Evolutionary conservation across 2,888 invertebrate species (phyloP).

Genomic region (Macropis europaea): DNA sequence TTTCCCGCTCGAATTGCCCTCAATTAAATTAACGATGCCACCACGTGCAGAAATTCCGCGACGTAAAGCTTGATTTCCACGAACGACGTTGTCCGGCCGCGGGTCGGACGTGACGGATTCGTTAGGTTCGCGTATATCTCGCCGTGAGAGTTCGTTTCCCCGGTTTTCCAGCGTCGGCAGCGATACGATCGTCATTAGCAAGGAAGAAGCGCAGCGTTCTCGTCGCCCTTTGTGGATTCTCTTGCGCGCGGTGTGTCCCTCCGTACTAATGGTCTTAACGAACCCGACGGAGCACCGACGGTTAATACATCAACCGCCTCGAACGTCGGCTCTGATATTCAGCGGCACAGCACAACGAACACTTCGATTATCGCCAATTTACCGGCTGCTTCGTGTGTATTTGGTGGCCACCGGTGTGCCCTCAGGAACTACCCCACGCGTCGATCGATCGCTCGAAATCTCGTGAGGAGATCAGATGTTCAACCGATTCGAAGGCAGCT

Average conservation of each 20-base stretch:
- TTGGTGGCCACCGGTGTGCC: slow-evolving; percentile 40
- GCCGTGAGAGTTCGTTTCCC: too few species aligned
- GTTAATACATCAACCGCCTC: slow-evolving; percentile 49
- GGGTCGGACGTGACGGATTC: too few species aligned
- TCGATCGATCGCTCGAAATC: slow-evolving; percentile 28
- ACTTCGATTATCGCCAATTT: slow-evolving; percentile 56
- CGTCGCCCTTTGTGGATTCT: slow-evolving; percentile 55
- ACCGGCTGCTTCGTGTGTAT: slow-evolving; percentile 43
- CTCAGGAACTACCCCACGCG: slow-evolving; percentile 16
- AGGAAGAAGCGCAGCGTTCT: slow-evolving; percentile 54
- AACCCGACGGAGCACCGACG: slow-evolving; percentile 51
- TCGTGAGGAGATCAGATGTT: slow-evolving; percentile 32
- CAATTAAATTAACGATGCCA: too few species aligned
- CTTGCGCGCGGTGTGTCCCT: slow-evolving; percentile 56
- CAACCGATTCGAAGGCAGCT: not conserved
- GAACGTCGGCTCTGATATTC: slow-evolving; percentile 30
- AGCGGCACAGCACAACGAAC: slow-evolving; percentile 19
- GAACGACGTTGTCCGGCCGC: too few species aligned
- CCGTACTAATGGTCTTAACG: slow-evolving; percentile 58
- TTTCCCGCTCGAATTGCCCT: too few species aligned
- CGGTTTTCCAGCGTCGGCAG: slow-evolving; percentile 4
- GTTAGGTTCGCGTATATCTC: too few species aligned
- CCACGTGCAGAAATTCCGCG: too few species aligned
- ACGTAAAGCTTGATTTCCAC: too few species aligned
- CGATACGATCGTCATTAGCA: slow-evolving; percentile 57